Evolutionary conservation across 2,888 invertebrate genomes (phyloP), one percentile per base, ranked within the genome.

Genomic region (Oeneis ivallda): DNA sequence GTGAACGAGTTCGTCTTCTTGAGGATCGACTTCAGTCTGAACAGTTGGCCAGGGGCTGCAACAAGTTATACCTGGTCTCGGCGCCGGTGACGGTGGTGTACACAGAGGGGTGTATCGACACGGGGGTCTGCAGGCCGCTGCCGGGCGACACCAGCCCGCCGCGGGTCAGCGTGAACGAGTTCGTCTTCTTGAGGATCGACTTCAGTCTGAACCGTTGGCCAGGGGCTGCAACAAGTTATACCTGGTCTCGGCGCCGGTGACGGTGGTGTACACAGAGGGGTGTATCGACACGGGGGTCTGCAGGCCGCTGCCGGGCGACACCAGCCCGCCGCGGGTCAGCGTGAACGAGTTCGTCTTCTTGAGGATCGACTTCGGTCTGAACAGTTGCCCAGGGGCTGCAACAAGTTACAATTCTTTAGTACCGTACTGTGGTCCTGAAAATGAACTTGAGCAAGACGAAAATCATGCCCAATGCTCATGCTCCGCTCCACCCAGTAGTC

Each of bases 1-100:
- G 96, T 96, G 88, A 97, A 97, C 9, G 97, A 97, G 86, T 97
- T 96, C 0, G 97, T 97, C 88, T 98, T 98, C 92, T 98, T 98
- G 69, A 98, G 90, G 79, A 98, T 98, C 0, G 98, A 98, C 82
- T 98, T 98, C 71, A 92, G 92, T 1, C 92, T 84, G 85, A 92
- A 92, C 53, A 92, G 81, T 64, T 92, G 89, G 62, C 84, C 92
- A 2, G 89, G 89, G 0, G 90, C 92, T 92, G 76, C 1, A 32
- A 50, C 45, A 47, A n/a, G 15, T 6, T 47, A 26, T 2, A 26
- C 4, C 1, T 26, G 4, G 4, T 2, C n/a, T n/a, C n/a, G n/a
- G n/a, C n/a, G n/a, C n/a, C n/a, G n/a, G n/a, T n/a, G n/a, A n/a
- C n/a, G n/a, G n/a, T n/a, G n/a, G n/a, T n/a, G n/a, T n/a, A n/a